A percentile compares a stretch with the other conserved stretches of the same genome.
These are phyloP conservation scores for Rhinolophus ferrumequinum DNA, from an alignment of 2,113 vertebrate genomes.

Conservation along the genomic window DNA sequence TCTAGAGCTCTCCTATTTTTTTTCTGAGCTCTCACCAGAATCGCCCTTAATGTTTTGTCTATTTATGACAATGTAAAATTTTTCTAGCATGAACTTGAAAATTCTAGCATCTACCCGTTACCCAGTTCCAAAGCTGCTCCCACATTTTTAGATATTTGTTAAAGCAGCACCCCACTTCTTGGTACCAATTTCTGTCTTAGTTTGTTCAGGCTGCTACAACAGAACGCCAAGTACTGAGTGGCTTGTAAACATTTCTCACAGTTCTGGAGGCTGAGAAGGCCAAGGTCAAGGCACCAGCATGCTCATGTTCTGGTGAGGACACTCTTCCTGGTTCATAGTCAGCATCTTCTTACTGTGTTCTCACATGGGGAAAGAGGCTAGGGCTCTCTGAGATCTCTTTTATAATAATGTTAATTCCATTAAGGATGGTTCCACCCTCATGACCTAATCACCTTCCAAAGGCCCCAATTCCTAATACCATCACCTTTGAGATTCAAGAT, in stretches of 20 bases:
- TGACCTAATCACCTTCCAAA: neutral
- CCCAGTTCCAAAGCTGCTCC: neutral
- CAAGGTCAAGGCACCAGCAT: neutral
- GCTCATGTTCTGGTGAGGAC: neutral
- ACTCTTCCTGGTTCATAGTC: neutral
- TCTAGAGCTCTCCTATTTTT: neutral
- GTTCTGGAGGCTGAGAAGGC: too few species aligned
- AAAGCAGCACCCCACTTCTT: neutral
- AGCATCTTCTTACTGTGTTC: neutral
- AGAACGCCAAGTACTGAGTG: too few species aligned
- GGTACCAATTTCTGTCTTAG: neutral
- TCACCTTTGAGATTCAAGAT: neutral
- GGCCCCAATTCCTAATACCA: neutral
- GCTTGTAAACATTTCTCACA: too few species aligned
- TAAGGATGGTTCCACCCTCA: neutral
- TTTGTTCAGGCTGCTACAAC: too few species aligned
- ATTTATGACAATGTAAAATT: neutral
- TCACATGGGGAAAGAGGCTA: neutral
- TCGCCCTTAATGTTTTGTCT: neutral
- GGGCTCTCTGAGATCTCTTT: neutral
- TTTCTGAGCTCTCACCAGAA: neutral
- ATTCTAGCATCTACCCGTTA: neutral
- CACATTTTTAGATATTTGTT: neutral
- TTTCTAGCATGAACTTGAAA: neutral
- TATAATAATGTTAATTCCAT: neutral